These are phyloP conservation scores for Psilopogon haemacephalus DNA, from an alignment of 2,113 vertebrate genomes.

Conservation along the genomic window DNA sequence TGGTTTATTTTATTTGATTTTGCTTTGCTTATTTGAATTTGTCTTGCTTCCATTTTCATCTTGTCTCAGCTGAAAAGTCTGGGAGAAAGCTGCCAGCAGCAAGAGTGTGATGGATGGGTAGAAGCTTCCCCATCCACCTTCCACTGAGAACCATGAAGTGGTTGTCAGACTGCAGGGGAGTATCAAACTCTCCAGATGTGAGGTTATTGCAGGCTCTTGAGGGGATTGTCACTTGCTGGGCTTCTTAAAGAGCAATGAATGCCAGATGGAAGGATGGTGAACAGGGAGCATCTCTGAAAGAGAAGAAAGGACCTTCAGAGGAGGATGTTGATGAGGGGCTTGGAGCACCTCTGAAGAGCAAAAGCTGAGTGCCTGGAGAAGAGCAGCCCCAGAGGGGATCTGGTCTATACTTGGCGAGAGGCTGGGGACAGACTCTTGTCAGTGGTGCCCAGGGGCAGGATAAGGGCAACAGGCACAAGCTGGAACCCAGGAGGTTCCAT, in stretches of 20 bases:
- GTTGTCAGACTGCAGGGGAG: not conserved
- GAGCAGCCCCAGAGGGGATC: no score
- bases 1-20: not conserved
- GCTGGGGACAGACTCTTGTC: no score
- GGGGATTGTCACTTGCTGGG: not conserved
- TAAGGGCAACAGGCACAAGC: no score
- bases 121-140: not conserved
- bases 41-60: not conserved
- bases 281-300: not conserved
- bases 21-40: not conserved
- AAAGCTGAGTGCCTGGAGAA: no score
- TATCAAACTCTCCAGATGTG: not conserved
- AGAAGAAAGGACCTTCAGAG: not conserved
- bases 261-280: not conserved
- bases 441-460: no score
- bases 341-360: no score
- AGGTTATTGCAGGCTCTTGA: not conserved
- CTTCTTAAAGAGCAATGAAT: not conserved
- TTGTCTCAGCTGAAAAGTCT: not conserved
- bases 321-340: not conserved
- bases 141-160: not conserved
- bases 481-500: no score
- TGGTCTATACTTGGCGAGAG: no score
- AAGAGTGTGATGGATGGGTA: not conserved
- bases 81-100: not conserved